Conservation (phyloP, 1,140 invertebrate species). For the Anoplolepis gracilipes region DNA sequence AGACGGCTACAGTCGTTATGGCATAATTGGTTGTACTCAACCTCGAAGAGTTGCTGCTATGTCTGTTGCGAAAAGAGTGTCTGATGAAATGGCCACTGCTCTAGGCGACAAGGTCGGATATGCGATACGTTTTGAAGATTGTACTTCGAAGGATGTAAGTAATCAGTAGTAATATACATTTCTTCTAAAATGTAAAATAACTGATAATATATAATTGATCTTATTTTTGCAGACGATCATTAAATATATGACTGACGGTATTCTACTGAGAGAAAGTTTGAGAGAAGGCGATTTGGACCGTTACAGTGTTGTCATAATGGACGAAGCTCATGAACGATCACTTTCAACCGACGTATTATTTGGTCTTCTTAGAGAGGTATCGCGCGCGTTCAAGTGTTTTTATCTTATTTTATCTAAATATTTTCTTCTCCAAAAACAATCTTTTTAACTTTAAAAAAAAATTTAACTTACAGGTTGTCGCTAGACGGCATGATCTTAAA, state of each 20-base stretch:
- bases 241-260: slow-evolving; percentile 99
- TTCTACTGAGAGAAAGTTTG: slow-evolving; percentile 97
- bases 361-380: slow-evolving; percentile 96
- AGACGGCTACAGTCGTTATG: slow-evolving; percentile 97
- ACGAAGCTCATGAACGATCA: slow-evolving; percentile 99
- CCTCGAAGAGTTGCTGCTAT: slow-evolving; percentile 96
- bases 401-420: neutral
- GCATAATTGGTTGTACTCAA: slow-evolving; percentile 97
- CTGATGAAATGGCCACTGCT: slow-evolving; percentile 98
- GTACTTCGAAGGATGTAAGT: slow-evolving; percentile 93
- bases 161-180: slow-evolving; percentile 18
- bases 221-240: slow-evolving; percentile 92
- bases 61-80: slow-evolving; percentile 99
- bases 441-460: slow-evolving; percentile 57
- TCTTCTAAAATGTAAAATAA: neutral
- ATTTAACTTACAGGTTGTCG: slow-evolving; percentile 93
- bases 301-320: slow-evolving; percentile 99
- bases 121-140: slow-evolving; percentile 99
- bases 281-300: slow-evolving; percentile 97
- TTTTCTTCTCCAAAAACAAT: neutral
- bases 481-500: slow-evolving; percentile 97
- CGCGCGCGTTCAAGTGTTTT: slow-evolving; percentile 62
- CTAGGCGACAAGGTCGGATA: slow-evolving; percentile 98
- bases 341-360: slow-evolving; percentile 99
- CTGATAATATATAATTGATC: neutral